Evolutionary conservation across 2,797 vertebrate species (phyloP).

Genomic region (Siniperca undulata): DNA sequence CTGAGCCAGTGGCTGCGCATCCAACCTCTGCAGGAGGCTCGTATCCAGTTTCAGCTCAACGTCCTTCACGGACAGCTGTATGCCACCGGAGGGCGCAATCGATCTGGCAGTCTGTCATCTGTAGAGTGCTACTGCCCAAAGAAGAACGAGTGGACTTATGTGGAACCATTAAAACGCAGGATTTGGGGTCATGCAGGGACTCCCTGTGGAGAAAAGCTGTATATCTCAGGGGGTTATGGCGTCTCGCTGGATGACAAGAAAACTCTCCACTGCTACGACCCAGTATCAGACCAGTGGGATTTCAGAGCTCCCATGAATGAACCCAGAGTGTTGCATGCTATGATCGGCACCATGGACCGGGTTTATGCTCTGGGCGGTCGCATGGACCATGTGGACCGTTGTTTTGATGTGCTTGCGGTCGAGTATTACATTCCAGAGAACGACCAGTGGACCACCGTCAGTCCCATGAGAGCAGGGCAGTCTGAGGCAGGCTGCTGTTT

Average conservation of each 20-base stretch:
- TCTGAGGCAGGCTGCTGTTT: constrained; percentile 96
- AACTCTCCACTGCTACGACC: constrained; percentile 94
- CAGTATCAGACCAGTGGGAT: constrained; percentile 90
- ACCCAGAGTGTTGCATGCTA: constrained; percentile 94
- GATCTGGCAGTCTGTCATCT: constrained; percentile 94
- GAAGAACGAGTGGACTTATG: constrained; percentile 92
- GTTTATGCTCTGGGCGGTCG: constrained; percentile 95
- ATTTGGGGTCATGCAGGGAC: constrained; percentile 98
- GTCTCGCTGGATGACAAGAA: constrained; percentile 97
- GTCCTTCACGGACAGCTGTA: constrained; percentile 90
- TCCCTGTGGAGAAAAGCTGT: constrained; percentile 87
- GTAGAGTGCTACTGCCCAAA: constrained; percentile 95
- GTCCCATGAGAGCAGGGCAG: constrained; percentile 95
- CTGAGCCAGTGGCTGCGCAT: constrained; percentile 95
- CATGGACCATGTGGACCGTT: constrained; percentile 97
- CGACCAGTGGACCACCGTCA: constrained; percentile 97
- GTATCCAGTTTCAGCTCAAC: constrained; percentile 97
- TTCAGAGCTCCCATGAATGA: constrained; percentile 95
- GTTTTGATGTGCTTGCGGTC: constrained; percentile 94
- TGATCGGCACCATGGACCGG: constrained; percentile 87
- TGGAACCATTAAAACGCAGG: constrained; percentile 92
- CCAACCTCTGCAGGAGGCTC: constrained; percentile 93
- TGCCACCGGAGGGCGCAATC: constrained; percentile 95
- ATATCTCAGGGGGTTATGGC: constrained; percentile 95
- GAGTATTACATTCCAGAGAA: constrained; percentile 94